Conservation (phyloP, 2,113 vertebrate species). For the Numenius arquata region DNA sequence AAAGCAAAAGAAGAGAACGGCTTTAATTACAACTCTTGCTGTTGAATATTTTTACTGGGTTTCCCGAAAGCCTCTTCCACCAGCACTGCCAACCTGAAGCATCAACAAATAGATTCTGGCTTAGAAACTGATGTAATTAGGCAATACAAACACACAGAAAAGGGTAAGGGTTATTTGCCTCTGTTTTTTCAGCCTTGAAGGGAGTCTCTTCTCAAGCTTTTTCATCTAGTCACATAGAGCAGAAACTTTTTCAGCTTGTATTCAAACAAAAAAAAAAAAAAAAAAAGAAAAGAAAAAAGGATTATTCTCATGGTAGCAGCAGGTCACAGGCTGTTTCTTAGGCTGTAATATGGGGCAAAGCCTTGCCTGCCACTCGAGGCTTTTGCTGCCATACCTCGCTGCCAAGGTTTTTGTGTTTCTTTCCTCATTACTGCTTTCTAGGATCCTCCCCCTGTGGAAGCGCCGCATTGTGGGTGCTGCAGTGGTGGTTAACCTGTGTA, state of each 20-base stretch:
- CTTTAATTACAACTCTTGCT: neutral
- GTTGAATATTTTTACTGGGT: neutral
- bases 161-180: neutral
- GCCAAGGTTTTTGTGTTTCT: neutral
- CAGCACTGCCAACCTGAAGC: neutral
- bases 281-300: neutral
- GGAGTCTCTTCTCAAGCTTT: neutral
- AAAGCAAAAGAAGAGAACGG: neutral
- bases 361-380: neutral
- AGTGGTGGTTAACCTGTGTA: neutral
- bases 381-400: neutral
- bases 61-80: neutral
- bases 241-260: neutral
- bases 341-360: neutral
- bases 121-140: neutral
- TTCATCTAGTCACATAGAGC: neutral
- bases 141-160: neutral
- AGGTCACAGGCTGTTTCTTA: neutral
- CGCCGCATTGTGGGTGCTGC: neutral
- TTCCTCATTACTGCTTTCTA: neutral
- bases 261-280: neutral
- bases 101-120: neutral
- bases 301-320: neutral
- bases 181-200: neutral
- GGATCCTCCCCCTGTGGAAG: neutral